Conservation (phyloP, 2,797 vertebrate species). For the Masticophis lateralis region DNA sequence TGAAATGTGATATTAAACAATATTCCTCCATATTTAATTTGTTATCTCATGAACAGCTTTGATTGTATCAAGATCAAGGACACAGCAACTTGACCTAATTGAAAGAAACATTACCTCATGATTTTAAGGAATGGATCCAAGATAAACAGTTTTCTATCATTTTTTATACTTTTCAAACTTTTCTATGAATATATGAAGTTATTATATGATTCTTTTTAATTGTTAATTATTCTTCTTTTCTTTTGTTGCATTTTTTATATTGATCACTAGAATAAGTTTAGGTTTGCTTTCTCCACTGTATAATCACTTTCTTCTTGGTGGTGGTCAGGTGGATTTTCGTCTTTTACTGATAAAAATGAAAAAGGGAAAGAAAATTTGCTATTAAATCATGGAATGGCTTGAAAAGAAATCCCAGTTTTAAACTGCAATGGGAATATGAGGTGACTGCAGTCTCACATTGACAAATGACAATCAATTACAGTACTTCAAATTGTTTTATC, state of each 20-base stretch:
- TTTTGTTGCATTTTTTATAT: not conserved
- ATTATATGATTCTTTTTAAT: not conserved
- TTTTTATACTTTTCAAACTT: not conserved
- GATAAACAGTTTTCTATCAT: not conserved
- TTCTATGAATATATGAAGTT: not conserved
- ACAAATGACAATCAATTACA: not conserved
- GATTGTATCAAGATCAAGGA: not conserved
- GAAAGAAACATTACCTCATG: not conserved
- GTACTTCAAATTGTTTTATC: not conserved
- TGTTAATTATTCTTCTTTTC: not conserved
- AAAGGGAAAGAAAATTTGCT: not conserved
- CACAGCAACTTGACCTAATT: not conserved
- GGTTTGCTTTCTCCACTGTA: not conserved
- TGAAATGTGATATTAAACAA: not conserved
- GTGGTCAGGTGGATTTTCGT: not conserved
- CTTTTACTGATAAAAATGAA: not conserved
- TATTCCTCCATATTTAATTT: not conserved
- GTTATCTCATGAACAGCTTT: not conserved
- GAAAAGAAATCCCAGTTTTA: not conserved
- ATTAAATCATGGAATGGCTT: not conserved
- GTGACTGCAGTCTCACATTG: not conserved
- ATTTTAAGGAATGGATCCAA: not conserved
- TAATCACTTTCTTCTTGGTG: not conserved
- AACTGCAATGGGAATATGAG: not conserved
- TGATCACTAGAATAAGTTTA: not conserved